Percentiles rank a stretch among this genome's conserved stretches.
Evolutionary conservation across 2,113 vertebrate species (phyloP).

Genomic region (Fregetta grallaria): DNA sequence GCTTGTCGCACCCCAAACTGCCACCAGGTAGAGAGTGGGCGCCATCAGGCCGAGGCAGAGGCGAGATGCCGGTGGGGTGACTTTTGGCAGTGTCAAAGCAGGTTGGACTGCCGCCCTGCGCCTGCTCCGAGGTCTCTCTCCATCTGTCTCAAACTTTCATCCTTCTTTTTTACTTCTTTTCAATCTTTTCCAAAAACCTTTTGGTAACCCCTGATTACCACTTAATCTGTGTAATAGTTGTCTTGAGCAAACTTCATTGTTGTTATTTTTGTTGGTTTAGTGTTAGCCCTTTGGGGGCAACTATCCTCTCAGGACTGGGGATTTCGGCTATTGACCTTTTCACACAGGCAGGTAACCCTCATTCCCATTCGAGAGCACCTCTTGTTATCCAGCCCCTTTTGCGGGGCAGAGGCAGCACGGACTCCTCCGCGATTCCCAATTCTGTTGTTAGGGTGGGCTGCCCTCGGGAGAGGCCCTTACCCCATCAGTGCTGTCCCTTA

Average conservation of each 20-base stretch:
- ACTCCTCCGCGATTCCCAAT: fast-evolving
- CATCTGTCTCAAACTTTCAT: not conserved
- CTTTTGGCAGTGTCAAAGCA: not conserved
- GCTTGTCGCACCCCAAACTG: fast-evolving
- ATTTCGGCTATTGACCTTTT: not conserved
- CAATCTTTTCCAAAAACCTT: not conserved
- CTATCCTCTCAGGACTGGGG: not conserved
- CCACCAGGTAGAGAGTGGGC: not conserved
- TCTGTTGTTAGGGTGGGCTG: not conserved
- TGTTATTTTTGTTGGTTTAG: not conserved
- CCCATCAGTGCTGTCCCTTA: fast-evolving
- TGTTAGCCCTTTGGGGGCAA: not conserved
- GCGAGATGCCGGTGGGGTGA: not conserved
- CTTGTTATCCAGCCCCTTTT: not conserved
- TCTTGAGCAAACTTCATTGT: not conserved
- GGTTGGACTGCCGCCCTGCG: not conserved
- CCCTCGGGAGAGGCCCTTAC: fast-evolving
- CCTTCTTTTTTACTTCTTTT: not conserved
- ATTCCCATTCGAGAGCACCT: too few species aligned
- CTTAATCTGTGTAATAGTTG: not conserved
- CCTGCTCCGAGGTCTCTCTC: not conserved
- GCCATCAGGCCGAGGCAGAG: not conserved
- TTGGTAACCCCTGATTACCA: not conserved
- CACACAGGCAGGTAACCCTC: fast-evolving
- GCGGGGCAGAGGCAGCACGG: not conserved